A percentile compares a stretch with the other conserved stretches of the same genome.
Evolutionary conservation across 1,140 invertebrate genomes (phyloP).

Genomic region (Megalopta genalis): DNA sequence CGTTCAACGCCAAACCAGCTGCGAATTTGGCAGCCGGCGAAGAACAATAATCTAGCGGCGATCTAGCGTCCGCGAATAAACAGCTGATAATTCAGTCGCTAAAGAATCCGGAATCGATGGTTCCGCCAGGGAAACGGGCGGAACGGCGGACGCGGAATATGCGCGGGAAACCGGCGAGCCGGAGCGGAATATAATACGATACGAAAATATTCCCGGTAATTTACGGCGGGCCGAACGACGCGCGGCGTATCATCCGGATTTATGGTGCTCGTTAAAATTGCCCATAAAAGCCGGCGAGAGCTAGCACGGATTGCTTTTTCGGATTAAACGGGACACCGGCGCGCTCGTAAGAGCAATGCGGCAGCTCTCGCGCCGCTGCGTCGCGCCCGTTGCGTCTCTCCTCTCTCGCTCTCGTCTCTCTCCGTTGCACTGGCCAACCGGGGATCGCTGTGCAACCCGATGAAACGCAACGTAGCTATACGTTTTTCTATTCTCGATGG

Average conservation of each 20-base stretch:
- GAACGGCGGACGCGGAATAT: no score
- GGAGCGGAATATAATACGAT: slow-evolving; percentile 12
- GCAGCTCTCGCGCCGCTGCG: not conserved
- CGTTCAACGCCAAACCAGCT: no score
- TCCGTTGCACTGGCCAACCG: no score
- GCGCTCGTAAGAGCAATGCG: not conserved
- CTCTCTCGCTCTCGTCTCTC: not conserved
- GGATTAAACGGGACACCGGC: slow-evolving; percentile 32
- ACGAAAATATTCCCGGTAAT: slow-evolving; percentile 35
- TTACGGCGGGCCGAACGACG: slow-evolving; percentile 29
- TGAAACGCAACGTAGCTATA: no score
- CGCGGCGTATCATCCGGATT: slow-evolving; percentile 35
- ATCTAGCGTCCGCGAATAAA: no score
- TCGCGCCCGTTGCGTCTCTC: not conserved
- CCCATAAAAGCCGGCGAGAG: slow-evolving; percentile 31
- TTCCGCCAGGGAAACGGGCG: no score
- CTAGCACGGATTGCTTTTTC: slow-evolving; percentile 40
- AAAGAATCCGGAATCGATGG: no score
- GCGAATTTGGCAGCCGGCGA: no score
- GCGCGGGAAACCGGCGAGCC: no score
- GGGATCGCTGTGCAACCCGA: no score
- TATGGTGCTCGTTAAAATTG: slow-evolving; percentile 42
- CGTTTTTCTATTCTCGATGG: slow-evolving; percentile 11
- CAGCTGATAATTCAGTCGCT: no score
- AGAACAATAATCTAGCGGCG: no score